phyloP scores from a whole-genome alignment of 2,113 vertebrate genomes.

The Callithrix jacchus region DNA sequence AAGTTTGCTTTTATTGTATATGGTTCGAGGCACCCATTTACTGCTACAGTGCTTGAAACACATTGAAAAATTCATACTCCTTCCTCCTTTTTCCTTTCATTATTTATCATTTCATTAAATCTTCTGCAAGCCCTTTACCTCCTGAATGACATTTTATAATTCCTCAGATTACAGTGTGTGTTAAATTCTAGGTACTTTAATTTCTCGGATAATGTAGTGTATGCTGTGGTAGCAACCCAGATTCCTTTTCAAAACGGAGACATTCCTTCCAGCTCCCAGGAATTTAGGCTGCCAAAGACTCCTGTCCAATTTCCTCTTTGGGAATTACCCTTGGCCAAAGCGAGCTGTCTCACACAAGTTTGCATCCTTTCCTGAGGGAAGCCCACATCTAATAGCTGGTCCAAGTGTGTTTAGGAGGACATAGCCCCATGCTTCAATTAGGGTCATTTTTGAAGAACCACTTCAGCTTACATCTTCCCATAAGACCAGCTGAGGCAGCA shows the following conservation, averaged over 20 bases:
- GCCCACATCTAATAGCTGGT: neutral
- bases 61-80: neutral
- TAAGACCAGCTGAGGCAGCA: neutral
- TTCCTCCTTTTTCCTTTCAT: neutral
- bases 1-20: neutral
- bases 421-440: neutral
- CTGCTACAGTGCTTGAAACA: neutral
- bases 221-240: neutral
- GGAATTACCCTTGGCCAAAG: neutral
- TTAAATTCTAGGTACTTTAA: neutral
- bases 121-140: neutral
- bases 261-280: neutral
- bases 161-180: neutral
- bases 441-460: neutral
- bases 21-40: neutral
- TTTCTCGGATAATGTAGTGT: neutral
- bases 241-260: neutral
- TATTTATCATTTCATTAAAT: neutral
- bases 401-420: neutral
- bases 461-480: neutral
- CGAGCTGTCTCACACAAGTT: neutral
- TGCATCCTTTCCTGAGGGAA: neutral
- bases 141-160: neutral
- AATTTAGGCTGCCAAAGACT: neutral
- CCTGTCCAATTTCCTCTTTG: neutral